Evolutionary conservation across 2,113 vertebrate genomes (phyloP).

Genomic region (Actenoides hombroni): DNA sequence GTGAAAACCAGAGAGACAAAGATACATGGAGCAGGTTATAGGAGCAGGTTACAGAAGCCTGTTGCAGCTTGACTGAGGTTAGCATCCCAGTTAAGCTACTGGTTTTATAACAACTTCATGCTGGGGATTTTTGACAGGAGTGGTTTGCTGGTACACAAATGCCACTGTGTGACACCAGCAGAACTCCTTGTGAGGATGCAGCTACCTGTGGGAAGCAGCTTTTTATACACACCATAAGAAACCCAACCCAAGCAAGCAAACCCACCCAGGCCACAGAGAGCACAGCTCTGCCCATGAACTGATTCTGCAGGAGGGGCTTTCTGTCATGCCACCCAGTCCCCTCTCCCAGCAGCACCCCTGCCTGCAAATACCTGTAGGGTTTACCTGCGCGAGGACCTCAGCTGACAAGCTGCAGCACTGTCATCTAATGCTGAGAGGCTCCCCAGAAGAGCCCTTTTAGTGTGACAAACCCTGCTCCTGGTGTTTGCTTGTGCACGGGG

Average conservation of each 20-base stretch:
- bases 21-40: not conserved
- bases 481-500: not conserved
- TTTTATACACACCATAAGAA: not conserved
- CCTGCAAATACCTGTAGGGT: not conserved
- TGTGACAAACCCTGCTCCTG: not conserved
- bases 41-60: not conserved
- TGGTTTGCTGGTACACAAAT: not conserved
- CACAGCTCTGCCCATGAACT: not conserved
- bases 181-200: not conserved
- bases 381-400: not conserved
- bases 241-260: not conserved
- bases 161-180: not conserved
- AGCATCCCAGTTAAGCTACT: not conserved
- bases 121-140: fast-evolving
- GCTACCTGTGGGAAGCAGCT: not conserved
- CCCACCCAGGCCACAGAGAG: not conserved
- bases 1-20: not conserved
- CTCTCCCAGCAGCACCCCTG: not conserved
- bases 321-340: not conserved
- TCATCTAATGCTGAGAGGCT: not conserved
- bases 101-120: not conserved
- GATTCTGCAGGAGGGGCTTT: not conserved
- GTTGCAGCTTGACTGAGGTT: not conserved
- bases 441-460: not conserved
- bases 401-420: not conserved